Evolutionary conservation across 2,797 vertebrate genomes (phyloP).

Genomic region (Cirrhinus mrigala): DNA sequence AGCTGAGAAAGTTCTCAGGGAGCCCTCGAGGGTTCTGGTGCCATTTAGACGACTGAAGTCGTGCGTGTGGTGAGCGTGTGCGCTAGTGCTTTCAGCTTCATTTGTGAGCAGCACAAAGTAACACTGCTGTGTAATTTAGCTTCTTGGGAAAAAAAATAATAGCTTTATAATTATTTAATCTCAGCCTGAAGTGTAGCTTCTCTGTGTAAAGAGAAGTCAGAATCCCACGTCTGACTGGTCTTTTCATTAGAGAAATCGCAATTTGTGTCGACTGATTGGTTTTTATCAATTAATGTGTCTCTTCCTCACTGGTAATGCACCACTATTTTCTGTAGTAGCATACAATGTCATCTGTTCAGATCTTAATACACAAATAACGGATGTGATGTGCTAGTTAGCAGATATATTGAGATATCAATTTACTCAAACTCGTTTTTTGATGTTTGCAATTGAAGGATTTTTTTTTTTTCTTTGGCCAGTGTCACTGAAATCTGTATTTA

Average conservation of each 20-base stretch:
- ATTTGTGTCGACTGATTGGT: background rate
- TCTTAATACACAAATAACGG: conserved; percentile 3
- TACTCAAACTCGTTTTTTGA: background rate
- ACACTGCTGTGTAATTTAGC: conserved; percentile 56
- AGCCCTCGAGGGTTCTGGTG: conserved; percentile 55
- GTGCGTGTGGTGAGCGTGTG: conserved; percentile 37
- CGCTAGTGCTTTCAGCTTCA: conserved; percentile 54
- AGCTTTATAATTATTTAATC: conserved; percentile 56
- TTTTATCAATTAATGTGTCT: conserved; percentile 6
- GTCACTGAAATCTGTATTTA: conserved; percentile 25
- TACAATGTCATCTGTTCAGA: background rate
- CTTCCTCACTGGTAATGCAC: background rate
- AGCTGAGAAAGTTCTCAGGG: conserved; percentile 57
- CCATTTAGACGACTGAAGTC: conserved; percentile 59
- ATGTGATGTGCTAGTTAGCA: conserved; percentile 8
- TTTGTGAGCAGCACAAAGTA: conserved; percentile 53
- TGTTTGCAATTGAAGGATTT: background rate
- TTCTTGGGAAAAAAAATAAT: conserved; percentile 20
- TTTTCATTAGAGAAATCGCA: conserved; percentile 4
- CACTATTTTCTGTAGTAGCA: background rate
- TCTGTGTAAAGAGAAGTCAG: conserved; percentile 20
- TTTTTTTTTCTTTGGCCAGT: background rate
- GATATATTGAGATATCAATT: background rate
- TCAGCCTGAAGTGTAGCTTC: conserved; percentile 22
- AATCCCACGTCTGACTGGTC: background rate